These are phyloP conservation scores for Zophobas morio DNA, from an alignment of 1,140 invertebrate genomes.

Conservation along the genomic window DNA sequence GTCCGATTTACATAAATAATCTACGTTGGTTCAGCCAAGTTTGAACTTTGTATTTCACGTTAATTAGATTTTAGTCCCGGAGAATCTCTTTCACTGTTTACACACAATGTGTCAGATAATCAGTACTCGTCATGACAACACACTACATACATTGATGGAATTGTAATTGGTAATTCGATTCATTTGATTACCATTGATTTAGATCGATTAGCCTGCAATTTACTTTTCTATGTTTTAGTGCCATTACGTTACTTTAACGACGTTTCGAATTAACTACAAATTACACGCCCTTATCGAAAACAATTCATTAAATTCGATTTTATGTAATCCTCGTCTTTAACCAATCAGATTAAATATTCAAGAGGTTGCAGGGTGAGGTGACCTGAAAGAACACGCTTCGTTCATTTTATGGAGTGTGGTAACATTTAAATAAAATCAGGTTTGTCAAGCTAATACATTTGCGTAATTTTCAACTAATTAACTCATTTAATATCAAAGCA, in stretches of 20 bases:
- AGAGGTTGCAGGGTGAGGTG: too few relatives aligned
- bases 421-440: too few relatives aligned
- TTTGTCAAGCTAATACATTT: too few relatives aligned
- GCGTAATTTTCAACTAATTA: too few relatives aligned
- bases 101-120: conserved; percentile 18
- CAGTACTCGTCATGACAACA: conserved; percentile 35
- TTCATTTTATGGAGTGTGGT: too few relatives aligned
- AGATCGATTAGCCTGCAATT: conserved; percentile 14
- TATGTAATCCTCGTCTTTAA: too few relatives aligned
- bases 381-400: too few relatives aligned
- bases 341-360: too few relatives aligned
- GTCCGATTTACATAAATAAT: too few relatives aligned
- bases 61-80: conserved; percentile 1
- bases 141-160: conserved; percentile 34
- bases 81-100: conserved; percentile 13
- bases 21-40: too few relatives aligned
- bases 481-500: too few relatives aligned
- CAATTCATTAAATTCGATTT: background rate
- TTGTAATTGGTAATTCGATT: conserved; percentile 36
- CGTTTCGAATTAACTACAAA: conserved; percentile 8
- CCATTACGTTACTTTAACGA: conserved; percentile 27
- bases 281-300: background rate
- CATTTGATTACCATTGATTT: conserved; percentile 38
- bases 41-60: background rate
- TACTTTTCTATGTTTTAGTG: conserved; percentile 12